phyloP scores from a whole-genome alignment of 1,140 invertebrate species.

The Caenorhabditis inopinata region DNA sequence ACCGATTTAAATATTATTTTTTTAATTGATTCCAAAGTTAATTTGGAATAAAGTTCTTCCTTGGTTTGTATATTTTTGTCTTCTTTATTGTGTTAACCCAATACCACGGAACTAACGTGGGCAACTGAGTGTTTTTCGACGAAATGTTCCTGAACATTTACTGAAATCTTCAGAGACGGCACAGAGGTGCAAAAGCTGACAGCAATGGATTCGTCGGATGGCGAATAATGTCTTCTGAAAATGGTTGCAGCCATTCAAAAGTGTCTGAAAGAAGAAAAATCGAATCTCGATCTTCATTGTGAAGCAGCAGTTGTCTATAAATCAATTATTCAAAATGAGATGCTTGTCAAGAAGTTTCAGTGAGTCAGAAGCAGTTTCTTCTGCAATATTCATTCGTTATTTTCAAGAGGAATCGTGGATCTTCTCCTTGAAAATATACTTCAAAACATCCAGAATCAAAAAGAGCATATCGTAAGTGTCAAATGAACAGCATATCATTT shows the following conservation, averaged over 20 bases:
- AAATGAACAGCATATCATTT: too few species aligned
- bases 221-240: conserved; percentile 45
- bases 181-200: conserved; percentile 52
- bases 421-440: conserved; percentile 48
- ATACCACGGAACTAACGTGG: too few species aligned
- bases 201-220: conserved; percentile 48
- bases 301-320: conserved; percentile 50
- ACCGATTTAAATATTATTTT: too few species aligned
- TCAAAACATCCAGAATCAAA: conserved; percentile 38
- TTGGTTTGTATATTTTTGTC: too few species aligned
- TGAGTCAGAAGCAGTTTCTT: conserved; percentile 35
- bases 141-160: neutral
- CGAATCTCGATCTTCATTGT: conserved; percentile 54
- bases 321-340: conserved; percentile 48
- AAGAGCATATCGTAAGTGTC: conserved; percentile 51
- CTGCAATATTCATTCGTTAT: neutral
- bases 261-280: conserved; percentile 47
- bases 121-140: conserved; percentile 13
- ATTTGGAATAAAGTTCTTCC: too few species aligned
- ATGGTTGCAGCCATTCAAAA: conserved; percentile 51
- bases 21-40: too few species aligned
- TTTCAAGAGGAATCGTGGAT: conserved; percentile 43
- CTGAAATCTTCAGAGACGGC: conserved; percentile 46
- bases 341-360: conserved; percentile 45
- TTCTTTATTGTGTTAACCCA: too few species aligned